Conservation (phyloP, 1,140 invertebrate species). For the Heliconius melpomene region DNA sequence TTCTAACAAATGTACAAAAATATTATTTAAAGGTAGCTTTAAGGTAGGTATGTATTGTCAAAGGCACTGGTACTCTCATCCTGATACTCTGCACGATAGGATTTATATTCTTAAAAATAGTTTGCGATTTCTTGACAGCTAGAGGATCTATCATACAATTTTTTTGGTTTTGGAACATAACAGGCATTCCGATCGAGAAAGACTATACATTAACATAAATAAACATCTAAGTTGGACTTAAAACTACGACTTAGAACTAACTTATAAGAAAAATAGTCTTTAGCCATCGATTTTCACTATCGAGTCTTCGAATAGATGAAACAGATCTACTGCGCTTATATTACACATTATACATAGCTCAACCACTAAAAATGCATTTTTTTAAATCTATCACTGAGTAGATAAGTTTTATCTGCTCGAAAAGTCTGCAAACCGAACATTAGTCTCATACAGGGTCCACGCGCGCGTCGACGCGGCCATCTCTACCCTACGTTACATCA, state of each 20-base stretch:
- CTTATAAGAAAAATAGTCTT: conserved; percentile 76
- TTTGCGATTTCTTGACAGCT: conserved; percentile 67
- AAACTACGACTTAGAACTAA: conserved; percentile 66
- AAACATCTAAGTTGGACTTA: conserved; percentile 76
- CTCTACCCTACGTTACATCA: conserved; percentile 55
- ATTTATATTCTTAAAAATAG: conserved; percentile 50
- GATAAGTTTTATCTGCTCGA: conserved; percentile 78
- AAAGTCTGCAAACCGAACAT: conserved; percentile 76
- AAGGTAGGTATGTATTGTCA: conserved; percentile 78
- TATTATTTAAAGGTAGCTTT: conserved; percentile 69
- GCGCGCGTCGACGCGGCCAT: conserved; percentile 43
- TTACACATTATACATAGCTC: conserved; percentile 74
- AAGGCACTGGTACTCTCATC: conserved; percentile 79
- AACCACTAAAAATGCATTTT: conserved; percentile 79
- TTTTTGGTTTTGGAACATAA: conserved; percentile 76
- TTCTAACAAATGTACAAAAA: conserved; percentile 76
- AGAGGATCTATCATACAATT: conserved; percentile 60
- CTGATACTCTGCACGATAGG: conserved; percentile 58
- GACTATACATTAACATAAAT: conserved; percentile 75
- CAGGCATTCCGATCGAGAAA: conserved; percentile 73
- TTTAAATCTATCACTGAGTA: conserved; percentile 78
- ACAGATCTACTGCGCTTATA: conserved; percentile 76
- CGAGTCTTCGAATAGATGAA: conserved; percentile 81
- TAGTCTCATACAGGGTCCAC: conserved; percentile 61
- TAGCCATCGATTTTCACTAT: conserved; percentile 75